Conservation (phyloP, 2,888 invertebrate genomes). For the Scrobipalpa costella region DNA sequence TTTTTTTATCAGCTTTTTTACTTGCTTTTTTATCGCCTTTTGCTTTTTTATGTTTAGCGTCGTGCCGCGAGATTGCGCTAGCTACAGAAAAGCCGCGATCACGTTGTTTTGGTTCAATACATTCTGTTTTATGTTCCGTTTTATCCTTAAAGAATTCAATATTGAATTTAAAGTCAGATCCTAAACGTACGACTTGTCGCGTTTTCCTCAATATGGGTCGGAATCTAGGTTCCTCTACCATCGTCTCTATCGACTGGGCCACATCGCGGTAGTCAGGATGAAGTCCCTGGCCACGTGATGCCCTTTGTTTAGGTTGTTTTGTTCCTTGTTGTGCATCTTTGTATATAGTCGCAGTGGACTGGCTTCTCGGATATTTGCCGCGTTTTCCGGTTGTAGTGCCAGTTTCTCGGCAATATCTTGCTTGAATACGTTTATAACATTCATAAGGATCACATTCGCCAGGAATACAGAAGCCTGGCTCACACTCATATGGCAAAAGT, state of each 20-base stretch:
- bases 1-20: neutral
- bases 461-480: constrained; percentile 45
- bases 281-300: neutral
- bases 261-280: neutral
- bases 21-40: neutral
- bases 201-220: constrained; percentile 26
- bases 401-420: constrained; percentile 24
- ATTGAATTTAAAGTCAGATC: constrained; percentile 17
- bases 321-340: neutral
- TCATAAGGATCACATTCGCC: constrained; percentile 45
- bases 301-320: no score
- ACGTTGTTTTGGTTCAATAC: neutral
- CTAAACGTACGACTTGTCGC: constrained; percentile 26
- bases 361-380: neutral
- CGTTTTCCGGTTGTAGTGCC: neutral
- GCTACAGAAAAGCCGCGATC: neutral
- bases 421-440: constrained; percentile 40
- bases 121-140: neutral
- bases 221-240: neutral
- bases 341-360: constrained; percentile 8
- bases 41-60: neutral
- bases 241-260: neutral
- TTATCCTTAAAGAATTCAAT: constrained; percentile 11
- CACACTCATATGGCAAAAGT: constrained; percentile 45
- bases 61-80: no score